These are phyloP conservation scores for Mastacembelus armatus DNA, from an alignment of 2,797 vertebrate genomes.

Conservation along the genomic window DNA sequence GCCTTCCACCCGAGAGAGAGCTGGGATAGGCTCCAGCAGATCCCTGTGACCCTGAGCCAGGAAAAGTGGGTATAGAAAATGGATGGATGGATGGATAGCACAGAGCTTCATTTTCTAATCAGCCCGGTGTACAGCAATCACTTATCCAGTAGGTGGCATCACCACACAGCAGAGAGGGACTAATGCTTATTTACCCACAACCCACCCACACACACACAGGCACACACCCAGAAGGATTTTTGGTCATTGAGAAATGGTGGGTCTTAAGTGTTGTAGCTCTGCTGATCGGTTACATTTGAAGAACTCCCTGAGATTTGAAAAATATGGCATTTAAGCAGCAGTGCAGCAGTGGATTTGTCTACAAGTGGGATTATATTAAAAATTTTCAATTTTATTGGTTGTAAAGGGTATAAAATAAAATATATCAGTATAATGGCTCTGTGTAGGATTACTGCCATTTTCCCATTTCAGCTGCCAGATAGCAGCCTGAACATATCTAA, in stretches of 20 bases:
- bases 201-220: background rate
- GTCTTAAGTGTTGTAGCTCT: background rate
- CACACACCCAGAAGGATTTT: background rate
- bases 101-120: constrained; percentile 5
- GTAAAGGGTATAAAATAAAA: background rate
- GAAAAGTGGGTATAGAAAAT: too few relatives aligned
- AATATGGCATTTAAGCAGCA: too few relatives aligned
- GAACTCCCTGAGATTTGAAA: background rate
- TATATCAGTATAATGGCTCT: background rate
- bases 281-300: background rate
- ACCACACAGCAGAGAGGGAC: constrained; percentile 50
- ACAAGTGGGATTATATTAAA: background rate
- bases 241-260: background rate
- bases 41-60: too few relatives aligned
- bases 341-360: background rate
- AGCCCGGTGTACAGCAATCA: constrained; percentile 13
- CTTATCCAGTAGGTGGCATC: constrained; percentile 77
- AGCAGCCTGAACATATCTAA: background rate
- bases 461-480: background rate
- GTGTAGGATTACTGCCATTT: constrained; percentile 1
- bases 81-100: too few relatives aligned
- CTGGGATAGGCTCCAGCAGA: too few relatives aligned
- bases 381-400: background rate
- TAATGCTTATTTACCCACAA: background rate
- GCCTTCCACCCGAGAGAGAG: too few relatives aligned